Conservation (phyloP, 2,888 invertebrate genomes). For the Phyllotreta cruciferae region DNA sequence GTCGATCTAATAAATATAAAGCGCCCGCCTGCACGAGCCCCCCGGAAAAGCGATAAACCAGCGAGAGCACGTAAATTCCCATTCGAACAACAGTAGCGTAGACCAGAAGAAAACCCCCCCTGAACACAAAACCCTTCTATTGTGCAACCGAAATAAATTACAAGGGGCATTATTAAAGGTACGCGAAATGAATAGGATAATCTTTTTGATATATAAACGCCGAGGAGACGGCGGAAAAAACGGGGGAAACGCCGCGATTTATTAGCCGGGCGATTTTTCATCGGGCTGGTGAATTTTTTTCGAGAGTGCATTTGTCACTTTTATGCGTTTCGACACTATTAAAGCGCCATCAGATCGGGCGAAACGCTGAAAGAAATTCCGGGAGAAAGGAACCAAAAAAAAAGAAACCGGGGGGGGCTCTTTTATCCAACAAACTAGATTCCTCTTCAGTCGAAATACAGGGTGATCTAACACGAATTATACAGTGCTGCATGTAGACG, state of each 20-base stretch:
- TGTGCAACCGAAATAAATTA: conserved; percentile 6
- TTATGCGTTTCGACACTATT: conserved; percentile 31
- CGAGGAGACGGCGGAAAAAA: conserved; percentile 4
- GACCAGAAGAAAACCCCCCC: neutral
- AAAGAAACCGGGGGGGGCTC: no score
- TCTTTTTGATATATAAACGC: conserved; percentile 9
- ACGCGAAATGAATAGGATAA: conserved; percentile 13
- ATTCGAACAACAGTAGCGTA: conserved; percentile 12
- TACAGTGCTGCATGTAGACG: no score
- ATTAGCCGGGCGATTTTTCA: conserved; percentile 24
- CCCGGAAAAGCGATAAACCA: conserved; percentile 9
- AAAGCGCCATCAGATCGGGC: conserved; percentile 29
- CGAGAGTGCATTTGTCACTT: conserved; percentile 31
- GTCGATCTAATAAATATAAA: conserved; percentile 17
- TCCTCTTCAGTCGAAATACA: no score
- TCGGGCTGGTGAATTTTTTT: conserved; percentile 9
- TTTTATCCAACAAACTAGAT: no score
- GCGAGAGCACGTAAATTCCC: conserved; percentile 8
- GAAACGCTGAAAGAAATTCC: conserved; percentile 9
- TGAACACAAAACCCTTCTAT: no score
- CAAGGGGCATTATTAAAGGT: conserved; percentile 13
- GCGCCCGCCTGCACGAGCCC: conserved; percentile 4
- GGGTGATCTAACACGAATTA: no score
- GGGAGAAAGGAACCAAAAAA: no score
- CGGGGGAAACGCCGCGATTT: conserved; percentile 20